Percentiles rank a stretch among this genome's conserved stretches.
phyloP scores from a whole-genome alignment of 1,140 invertebrate genomes.

The Drosophila serrata region DNA sequence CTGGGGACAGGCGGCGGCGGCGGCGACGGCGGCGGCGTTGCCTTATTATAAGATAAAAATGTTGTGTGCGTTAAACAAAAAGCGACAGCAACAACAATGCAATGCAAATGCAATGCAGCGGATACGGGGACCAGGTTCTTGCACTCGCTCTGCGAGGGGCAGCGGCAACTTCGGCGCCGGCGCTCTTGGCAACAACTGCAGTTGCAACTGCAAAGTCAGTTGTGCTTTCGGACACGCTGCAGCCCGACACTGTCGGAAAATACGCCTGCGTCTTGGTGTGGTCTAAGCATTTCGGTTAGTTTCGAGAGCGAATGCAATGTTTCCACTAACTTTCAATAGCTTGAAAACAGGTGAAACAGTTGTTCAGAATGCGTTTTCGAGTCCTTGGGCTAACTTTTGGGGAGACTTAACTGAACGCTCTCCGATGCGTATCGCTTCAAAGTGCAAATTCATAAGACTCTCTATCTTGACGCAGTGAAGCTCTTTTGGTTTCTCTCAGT shows the following conservation, averaged over 20 bases:
- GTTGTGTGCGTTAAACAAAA: slow-evolving; percentile 73
- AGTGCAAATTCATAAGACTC: too few relatives aligned
- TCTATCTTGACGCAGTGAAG: too few relatives aligned
- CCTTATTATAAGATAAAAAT: slow-evolving; percentile 85
- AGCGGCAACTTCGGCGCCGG: slow-evolving; percentile 20
- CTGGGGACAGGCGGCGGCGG: slow-evolving; percentile 38
- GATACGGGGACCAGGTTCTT: slow-evolving; percentile 33
- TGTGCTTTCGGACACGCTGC: slow-evolving; percentile 4
- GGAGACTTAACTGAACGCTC: too few relatives aligned
- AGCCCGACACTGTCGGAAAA: background rate
- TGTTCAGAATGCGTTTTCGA: too few relatives aligned
- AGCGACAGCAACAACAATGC: slow-evolving; percentile 39
- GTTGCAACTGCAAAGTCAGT: slow-evolving; percentile 14
- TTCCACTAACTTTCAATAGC: too few relatives aligned
- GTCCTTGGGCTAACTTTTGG: too few relatives aligned
- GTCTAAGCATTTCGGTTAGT: background rate
- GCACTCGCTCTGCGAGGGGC: slow-evolving; percentile 22
- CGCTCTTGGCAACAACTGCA: slow-evolving; percentile 38
- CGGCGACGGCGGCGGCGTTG: slow-evolving; percentile 47
- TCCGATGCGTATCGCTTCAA: too few relatives aligned
- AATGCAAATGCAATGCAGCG: too few relatives aligned
- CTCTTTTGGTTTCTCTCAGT: slow-evolving; percentile 5
- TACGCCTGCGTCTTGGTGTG: too few relatives aligned
- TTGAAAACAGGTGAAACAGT: too few relatives aligned
- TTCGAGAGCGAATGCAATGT: too few relatives aligned